Percentiles rank a stretch among this genome's conserved stretches.
These are phyloP conservation scores for Thamnaconus septentrionalis DNA, from an alignment of 2,113 vertebrate genomes.

Conservation along the genomic window DNA sequence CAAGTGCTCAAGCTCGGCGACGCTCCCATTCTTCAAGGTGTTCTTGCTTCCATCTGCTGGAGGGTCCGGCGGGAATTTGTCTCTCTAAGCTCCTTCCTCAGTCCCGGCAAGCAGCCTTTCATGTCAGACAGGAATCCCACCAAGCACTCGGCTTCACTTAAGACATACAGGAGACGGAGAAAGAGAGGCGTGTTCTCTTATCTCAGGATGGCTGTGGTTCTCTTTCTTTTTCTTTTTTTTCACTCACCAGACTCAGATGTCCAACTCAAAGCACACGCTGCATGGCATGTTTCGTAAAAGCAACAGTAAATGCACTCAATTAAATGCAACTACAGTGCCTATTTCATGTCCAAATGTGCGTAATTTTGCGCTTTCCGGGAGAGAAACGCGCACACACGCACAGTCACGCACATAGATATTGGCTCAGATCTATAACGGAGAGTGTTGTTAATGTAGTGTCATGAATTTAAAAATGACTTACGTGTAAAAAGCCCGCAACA, in stretches of 20 bases:
- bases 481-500: too few species aligned
- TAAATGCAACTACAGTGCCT: background rate
- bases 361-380: too few species aligned
- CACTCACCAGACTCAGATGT: slow-evolving; percentile 54
- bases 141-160: slow-evolving; percentile 70
- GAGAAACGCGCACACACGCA: too few species aligned
- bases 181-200: slow-evolving; percentile 59
- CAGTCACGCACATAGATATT: too few species aligned
- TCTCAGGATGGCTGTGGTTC: slow-evolving; percentile 51
- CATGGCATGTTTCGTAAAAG: slow-evolving; percentile 30
- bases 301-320: background rate
- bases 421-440: too few species aligned
- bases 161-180: slow-evolving; percentile 72
- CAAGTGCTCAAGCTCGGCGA: slow-evolving; percentile 47
- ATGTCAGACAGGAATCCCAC: slow-evolving; percentile 78
- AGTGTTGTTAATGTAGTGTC: too few species aligned
- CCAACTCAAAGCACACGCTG: slow-evolving; percentile 63
- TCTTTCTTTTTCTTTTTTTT: slow-evolving; percentile 26
- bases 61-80: slow-evolving; percentile 72
- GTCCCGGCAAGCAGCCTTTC: slow-evolving; percentile 72
- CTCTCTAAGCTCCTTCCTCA: slow-evolving; percentile 63
- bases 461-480: too few species aligned
- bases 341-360: too few species aligned
- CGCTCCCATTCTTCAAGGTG: slow-evolving; percentile 76
- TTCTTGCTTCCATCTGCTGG: slow-evolving; percentile 72